These are phyloP conservation scores for Urophycis tenuis DNA, from an alignment of 2,797 vertebrate species.

Conservation along the genomic window DNA sequence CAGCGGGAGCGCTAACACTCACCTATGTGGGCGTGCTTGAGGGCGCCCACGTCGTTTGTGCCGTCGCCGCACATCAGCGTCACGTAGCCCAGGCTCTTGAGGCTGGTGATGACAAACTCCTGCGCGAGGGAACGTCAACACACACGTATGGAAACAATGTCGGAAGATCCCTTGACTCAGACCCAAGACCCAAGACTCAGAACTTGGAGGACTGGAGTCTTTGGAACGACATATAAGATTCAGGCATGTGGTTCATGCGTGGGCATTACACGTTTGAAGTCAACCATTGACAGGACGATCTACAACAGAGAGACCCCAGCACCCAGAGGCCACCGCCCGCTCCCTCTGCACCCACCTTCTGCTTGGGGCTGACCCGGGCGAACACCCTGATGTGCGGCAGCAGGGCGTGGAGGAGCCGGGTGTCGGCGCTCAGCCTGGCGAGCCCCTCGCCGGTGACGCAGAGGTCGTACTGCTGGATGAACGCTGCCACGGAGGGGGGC, in stretches of 20 bases:
- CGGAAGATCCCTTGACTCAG: too few relatives aligned
- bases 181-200: too few relatives aligned
- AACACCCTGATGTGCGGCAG: conserved; percentile 88
- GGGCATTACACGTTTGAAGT: too few relatives aligned
- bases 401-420: conserved; percentile 70
- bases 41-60: conserved; percentile 95
- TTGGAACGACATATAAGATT: too few relatives aligned
- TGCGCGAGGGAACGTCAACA: conserved; percentile 41
- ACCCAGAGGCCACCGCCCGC: background rate
- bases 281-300: too few relatives aligned
- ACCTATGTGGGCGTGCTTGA: conserved; percentile 97
- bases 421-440: conserved; percentile 65
- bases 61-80: conserved; percentile 97
- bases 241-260: too few relatives aligned
- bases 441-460: conserved; percentile 91
- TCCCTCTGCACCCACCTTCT: conserved; percentile 76
- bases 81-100: conserved; percentile 87
- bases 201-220: too few relatives aligned
- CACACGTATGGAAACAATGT: too few relatives aligned
- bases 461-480: conserved; percentile 74
- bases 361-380: conserved; percentile 92
- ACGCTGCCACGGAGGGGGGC: conserved; percentile 57
- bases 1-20: conserved; percentile 37
- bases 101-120: conserved; percentile 94
- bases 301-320: too few relatives aligned